A percentile compares a stretch with the other conserved stretches of the same genome.
These are phyloP conservation scores for Pelvicachromis taeniatus DNA, from an alignment of 2,113 vertebrate species.

Conservation along the genomic window DNA sequence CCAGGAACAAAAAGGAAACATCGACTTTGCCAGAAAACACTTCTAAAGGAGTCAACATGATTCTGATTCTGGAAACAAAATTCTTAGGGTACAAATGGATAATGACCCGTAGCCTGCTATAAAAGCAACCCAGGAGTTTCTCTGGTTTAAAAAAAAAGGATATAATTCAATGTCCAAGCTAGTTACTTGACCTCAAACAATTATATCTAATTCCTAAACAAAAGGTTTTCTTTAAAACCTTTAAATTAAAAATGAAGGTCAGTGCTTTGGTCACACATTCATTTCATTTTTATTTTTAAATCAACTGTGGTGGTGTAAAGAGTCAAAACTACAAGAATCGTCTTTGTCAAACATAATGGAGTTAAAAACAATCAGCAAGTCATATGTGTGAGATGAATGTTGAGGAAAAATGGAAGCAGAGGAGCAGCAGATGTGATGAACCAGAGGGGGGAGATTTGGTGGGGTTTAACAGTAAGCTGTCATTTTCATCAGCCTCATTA, in stretches of 20 bases:
- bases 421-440: constrained; percentile 25
- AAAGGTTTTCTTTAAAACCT: no score
- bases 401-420: neutral
- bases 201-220: neutral
- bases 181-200: neutral
- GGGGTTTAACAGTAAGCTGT: neutral
- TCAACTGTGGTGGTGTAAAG: neutral
- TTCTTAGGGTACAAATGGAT: neutral
- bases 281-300: neutral
- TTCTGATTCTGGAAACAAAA: neutral
- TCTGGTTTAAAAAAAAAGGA: neutral
- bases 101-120: neutral
- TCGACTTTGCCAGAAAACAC: neutral
- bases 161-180: neutral
- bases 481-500: constrained; percentile 38
- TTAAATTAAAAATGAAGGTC: no score
- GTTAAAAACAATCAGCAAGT: neutral
- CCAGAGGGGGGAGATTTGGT: neutral
- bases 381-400: neutral
- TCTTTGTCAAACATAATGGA: neutral
- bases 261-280: no score
- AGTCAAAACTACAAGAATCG: neutral
- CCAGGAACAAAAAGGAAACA: neutral
- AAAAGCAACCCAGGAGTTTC: neutral
- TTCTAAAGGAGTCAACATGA: neutral